Evolutionary conservation across 2,113 vertebrate genomes (phyloP).

Genomic region (Clarias gariepinus): DNA sequence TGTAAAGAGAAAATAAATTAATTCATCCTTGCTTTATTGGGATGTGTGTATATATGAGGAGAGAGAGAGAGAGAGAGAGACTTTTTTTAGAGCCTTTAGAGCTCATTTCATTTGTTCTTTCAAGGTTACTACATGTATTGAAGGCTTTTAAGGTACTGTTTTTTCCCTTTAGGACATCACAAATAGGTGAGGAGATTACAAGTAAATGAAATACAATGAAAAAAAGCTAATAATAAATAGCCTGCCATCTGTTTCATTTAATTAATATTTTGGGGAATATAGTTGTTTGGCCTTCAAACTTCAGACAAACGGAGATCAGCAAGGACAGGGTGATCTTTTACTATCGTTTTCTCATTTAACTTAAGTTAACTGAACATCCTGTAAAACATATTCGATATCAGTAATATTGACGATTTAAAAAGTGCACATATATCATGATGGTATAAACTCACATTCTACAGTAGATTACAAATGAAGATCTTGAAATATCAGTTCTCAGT

Average conservation of each 20-base stretch:
- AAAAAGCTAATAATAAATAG: background rate
- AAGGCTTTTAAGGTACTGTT: background rate
- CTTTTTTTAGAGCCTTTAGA: constrained; percentile 63
- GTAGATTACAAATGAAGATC: background rate
- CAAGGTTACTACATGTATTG: background rate
- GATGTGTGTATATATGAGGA: background rate
- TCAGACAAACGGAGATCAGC: background rate
- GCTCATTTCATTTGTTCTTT: constrained; percentile 58
- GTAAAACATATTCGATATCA: background rate
- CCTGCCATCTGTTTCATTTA: background rate
- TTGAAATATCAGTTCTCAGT: constrained; percentile 23
- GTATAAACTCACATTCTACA: background rate
- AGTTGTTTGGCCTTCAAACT: constrained; percentile 1
- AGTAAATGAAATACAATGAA: background rate
- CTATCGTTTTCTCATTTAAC: background rate
- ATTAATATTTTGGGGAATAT: background rate
- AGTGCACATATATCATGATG: background rate
- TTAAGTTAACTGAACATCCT: background rate
- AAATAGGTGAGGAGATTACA: background rate
- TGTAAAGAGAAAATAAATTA: constrained; percentile 53
- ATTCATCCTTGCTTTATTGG: constrained; percentile 33
- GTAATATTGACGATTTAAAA: background rate
- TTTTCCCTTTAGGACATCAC: background rate
- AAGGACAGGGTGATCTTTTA: background rate
- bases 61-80: constrained; percentile 48